phyloP scores from a whole-genome alignment of 2,113 vertebrate genomes.

The Microtus ochrogaster region DNA sequence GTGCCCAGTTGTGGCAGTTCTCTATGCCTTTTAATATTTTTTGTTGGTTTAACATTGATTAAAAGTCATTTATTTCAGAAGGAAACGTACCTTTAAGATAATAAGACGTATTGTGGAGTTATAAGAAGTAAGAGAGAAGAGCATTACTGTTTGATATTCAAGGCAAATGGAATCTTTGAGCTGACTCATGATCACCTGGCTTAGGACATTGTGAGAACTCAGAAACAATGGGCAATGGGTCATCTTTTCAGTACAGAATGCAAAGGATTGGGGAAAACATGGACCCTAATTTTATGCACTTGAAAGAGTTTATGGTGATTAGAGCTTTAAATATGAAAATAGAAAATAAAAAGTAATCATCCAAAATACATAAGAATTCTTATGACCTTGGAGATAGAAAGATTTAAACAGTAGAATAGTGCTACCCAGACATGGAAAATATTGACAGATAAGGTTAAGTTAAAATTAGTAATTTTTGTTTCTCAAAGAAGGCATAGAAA shows the following conservation, averaged over 20 bases:
- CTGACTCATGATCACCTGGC: not conserved
- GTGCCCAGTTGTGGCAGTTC: not conserved
- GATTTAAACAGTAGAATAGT: not conserved
- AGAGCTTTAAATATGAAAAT: constrained; percentile 15
- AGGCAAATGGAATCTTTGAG: not conserved
- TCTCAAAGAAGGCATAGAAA: not conserved
- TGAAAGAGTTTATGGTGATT: not conserved
- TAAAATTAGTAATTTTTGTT: not conserved
- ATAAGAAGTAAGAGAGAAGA: not conserved
- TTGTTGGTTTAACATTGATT: not conserved
- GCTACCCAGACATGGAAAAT: not conserved
- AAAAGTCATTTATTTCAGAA: not conserved
- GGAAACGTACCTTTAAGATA: not conserved
- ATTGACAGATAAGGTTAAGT: not conserved
- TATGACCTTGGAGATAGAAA: not conserved
- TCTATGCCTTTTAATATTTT: not conserved
- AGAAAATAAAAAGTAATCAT: constrained; percentile 8
- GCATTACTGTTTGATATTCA: not conserved
- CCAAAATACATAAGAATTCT: not conserved
- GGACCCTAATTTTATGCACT: not conserved
- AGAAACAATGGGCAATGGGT: not conserved
- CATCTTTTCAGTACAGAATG: not conserved
- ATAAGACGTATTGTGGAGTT: too few relatives aligned
- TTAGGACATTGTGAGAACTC: not conserved
- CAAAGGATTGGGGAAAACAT: not conserved